Conservation (phyloP, 2,888 invertebrate species). For the Heteropelma amictum region DNA sequence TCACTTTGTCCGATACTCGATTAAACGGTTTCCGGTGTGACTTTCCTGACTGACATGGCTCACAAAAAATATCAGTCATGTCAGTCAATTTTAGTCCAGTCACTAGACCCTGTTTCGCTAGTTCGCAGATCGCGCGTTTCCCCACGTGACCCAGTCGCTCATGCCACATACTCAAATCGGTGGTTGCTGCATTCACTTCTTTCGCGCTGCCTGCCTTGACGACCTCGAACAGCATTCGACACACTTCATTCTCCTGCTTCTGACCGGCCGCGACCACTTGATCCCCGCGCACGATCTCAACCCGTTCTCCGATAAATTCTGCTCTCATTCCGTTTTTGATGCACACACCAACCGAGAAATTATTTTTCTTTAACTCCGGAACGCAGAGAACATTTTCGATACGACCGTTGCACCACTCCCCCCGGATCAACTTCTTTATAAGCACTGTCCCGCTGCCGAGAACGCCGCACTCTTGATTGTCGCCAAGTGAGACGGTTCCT, state of each 20-base stretch:
- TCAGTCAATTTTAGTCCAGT: constrained; percentile 11
- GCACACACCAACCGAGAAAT: no score
- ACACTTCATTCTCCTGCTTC: constrained; percentile 7
- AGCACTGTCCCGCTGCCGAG: no score
- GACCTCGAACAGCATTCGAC: constrained; percentile 21
- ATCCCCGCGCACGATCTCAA: no score
- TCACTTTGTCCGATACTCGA: not conserved
- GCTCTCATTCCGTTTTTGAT: no score
- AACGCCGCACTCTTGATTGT: no score
- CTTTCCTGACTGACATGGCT: constrained; percentile 55
- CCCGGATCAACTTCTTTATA: no score
- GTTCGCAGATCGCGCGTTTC: constrained; percentile 33
- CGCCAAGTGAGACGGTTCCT: no score
- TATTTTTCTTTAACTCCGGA: no score
- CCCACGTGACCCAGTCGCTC: constrained; percentile 51
- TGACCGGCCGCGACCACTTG: not conserved
- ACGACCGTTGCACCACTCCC: no score
- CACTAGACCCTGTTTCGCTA: constrained; percentile 41
- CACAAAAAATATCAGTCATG: constrained; percentile 51
- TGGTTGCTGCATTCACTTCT: constrained; percentile 1
- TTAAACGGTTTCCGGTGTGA: constrained; percentile 43
- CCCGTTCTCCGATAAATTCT: no score
- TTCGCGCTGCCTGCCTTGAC: not conserved
- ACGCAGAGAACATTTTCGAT: no score
- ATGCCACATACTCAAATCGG: constrained; percentile 40